phyloP scores from a whole-genome alignment of 2,888 invertebrate genomes.

The Stenurella melanura region DNA sequence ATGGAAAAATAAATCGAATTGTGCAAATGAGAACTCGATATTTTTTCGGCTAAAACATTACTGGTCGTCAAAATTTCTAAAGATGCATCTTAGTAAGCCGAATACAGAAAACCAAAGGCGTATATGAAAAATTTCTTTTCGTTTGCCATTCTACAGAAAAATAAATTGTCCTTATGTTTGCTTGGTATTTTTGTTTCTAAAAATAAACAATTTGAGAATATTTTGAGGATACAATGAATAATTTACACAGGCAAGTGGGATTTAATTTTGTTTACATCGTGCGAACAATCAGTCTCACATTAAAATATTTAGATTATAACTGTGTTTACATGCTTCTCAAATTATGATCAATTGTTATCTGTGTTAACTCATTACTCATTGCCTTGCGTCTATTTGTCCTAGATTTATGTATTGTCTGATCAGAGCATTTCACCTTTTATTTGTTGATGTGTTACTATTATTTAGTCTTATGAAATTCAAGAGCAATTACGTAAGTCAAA shows the following conservation, averaged over 20 bases:
- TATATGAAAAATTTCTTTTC: too few relatives aligned
- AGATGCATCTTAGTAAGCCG: too few relatives aligned
- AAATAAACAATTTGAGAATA: too few relatives aligned
- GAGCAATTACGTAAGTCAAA: neutral
- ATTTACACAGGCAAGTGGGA: neutral
- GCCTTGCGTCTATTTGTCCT: conserved; percentile 7
- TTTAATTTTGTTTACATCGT: neutral
- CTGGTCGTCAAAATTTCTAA: too few relatives aligned
- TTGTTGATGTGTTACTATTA: neutral
- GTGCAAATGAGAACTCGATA: too few relatives aligned
- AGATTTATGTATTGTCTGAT: neutral
- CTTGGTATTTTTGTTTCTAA: too few relatives aligned
- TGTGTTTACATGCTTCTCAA: neutral
- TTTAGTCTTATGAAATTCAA: neutral
- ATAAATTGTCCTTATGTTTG: too few relatives aligned
- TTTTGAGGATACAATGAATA: too few relatives aligned
- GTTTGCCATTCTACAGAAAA: neutral
- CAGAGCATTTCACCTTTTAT: neutral
- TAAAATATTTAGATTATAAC: neutral
- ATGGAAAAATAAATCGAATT: too few relatives aligned
- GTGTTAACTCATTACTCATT: neutral
- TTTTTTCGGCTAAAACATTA: too few relatives aligned
- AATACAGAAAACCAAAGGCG: too few relatives aligned
- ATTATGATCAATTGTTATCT: conserved; percentile 7
- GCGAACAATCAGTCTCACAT: neutral